Conservation (phyloP, 2,797 vertebrate species). For the Xenopus petersii region DNA sequence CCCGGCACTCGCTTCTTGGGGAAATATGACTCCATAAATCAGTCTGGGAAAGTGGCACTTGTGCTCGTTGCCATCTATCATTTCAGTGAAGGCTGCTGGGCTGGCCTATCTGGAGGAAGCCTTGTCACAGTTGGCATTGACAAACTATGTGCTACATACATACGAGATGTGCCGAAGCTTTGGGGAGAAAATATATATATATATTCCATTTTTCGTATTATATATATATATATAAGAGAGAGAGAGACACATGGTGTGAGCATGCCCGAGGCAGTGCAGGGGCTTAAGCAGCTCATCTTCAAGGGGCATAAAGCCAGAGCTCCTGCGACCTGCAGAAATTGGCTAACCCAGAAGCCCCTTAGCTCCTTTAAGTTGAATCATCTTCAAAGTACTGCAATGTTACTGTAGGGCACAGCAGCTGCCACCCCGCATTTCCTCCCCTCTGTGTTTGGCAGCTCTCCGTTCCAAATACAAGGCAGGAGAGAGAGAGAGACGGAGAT, state of each 20-base stretch:
- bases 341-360: conserved; percentile 74
- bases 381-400: conserved; percentile 86
- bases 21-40: conserved; percentile 88
- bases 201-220: background rate
- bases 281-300: conserved; percentile 80
- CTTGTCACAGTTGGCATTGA: conserved; percentile 65
- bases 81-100: conserved; percentile 55
- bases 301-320: conserved; percentile 77
- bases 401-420: conserved; percentile 85
- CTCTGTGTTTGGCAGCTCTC: conserved; percentile 75
- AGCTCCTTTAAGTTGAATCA: conserved; percentile 65
- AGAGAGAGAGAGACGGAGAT: background rate
- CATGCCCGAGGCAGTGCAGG: conserved; percentile 63
- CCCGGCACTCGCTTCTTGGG: conserved; percentile 69
- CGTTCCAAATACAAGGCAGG: conserved; percentile 69
- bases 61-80: conserved; percentile 69
- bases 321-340: conserved; percentile 79
- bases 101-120: conserved; percentile 60
- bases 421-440: conserved; percentile 80
- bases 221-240: background rate
- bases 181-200: conserved; percentile 33
- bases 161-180: conserved; percentile 67
- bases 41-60: conserved; percentile 75
- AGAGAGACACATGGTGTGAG: too few species aligned
- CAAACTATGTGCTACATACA: conserved; percentile 68